Evolutionary conservation across 2,888 invertebrate species (phyloP).

Genomic region (Watsonalla binaria): DNA sequence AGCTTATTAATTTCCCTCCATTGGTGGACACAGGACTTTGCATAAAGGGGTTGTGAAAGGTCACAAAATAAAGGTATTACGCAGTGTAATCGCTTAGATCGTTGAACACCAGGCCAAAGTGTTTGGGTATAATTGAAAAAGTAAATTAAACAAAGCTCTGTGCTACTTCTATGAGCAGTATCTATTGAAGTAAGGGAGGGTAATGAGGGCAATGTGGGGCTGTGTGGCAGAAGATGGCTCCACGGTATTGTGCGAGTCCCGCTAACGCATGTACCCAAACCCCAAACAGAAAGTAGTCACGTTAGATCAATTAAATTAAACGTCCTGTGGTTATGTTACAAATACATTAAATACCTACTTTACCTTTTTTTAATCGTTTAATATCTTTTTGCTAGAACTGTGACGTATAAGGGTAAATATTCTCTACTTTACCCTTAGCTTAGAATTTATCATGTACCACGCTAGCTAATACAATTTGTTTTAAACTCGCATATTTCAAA

Average conservation of each 20-base stretch:
- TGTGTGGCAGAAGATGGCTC: slow-evolving; percentile 19
- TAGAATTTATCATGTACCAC: too few relatives aligned
- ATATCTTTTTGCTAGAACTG: too few relatives aligned
- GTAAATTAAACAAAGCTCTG: slow-evolving; percentile 42
- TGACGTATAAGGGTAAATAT: too few relatives aligned
- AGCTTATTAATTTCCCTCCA: not conserved
- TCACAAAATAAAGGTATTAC: slow-evolving; percentile 23
- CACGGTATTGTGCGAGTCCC: slow-evolving; percentile 23
- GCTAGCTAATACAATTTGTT: too few relatives aligned
- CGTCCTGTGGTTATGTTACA: slow-evolving; percentile 48
- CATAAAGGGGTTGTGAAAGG: slow-evolving; percentile 19
- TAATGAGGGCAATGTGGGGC: slow-evolving; percentile 12
- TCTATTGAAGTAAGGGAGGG: not conserved
- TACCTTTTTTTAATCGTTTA: not conserved
- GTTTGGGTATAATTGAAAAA: slow-evolving; percentile 20
- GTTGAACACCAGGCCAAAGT: slow-evolving; percentile 23
- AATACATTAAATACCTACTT: not conserved
- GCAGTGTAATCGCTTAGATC: slow-evolving; percentile 23
- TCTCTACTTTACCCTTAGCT: too few relatives aligned
- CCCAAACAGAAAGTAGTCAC: slow-evolving; percentile 34
- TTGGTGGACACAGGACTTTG: not conserved
- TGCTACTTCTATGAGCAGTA: slow-evolving; percentile 23
- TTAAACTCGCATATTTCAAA: too few relatives aligned
- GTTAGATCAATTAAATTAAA: slow-evolving; percentile 30
- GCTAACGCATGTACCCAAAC: slow-evolving; percentile 24